Percentiles rank a stretch among this genome's conserved stretches.
phyloP scores from a whole-genome alignment of 1,140 invertebrate genomes.

The Pygmarrhopalites habei region DNA sequence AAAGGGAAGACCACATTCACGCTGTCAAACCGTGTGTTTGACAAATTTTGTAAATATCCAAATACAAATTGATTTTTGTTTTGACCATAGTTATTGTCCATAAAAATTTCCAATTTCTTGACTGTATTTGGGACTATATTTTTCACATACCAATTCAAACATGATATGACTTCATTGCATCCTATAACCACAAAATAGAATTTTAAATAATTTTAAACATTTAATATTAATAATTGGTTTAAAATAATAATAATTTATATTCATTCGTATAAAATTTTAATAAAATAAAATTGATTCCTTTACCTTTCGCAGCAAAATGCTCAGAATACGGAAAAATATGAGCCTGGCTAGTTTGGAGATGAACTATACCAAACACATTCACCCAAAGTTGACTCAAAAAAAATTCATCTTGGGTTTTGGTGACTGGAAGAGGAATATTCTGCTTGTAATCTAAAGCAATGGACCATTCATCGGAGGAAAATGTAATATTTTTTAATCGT shows the following conservation, averaged over 20 bases:
- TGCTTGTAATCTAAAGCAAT: slow-evolving; percentile 20
- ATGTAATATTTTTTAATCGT: neutral
- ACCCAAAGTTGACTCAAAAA: slow-evolving; percentile 41
- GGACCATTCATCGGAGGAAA: neutral
- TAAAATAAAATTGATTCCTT: neutral
- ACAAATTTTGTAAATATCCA: slow-evolving; percentile 25
- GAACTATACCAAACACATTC: slow-evolving; percentile 40
- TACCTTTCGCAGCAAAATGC: neutral
- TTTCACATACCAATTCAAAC: slow-evolving; percentile 5
- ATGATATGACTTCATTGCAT: slow-evolving; percentile 16
- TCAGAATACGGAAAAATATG: too few relatives aligned
- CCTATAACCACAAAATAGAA: neutral
- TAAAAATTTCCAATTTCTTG: slow-evolving; percentile 31
- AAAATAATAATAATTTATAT: neutral
- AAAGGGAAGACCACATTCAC: slow-evolving; percentile 38
- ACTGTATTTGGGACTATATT: neutral
- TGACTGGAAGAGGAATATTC: slow-evolving; percentile 22
- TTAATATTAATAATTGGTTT: neutral
- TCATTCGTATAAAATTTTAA: neutral
- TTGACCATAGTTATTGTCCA: slow-evolving; percentile 38
- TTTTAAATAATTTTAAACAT: neutral
- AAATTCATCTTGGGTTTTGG: too few relatives aligned
- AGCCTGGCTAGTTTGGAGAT: neutral
- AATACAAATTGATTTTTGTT: slow-evolving; percentile 39
- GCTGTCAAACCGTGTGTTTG: slow-evolving; percentile 14